phyloP scores from a whole-genome alignment of 2,113 vertebrate species.

The Syngnathus floridae region DNA sequence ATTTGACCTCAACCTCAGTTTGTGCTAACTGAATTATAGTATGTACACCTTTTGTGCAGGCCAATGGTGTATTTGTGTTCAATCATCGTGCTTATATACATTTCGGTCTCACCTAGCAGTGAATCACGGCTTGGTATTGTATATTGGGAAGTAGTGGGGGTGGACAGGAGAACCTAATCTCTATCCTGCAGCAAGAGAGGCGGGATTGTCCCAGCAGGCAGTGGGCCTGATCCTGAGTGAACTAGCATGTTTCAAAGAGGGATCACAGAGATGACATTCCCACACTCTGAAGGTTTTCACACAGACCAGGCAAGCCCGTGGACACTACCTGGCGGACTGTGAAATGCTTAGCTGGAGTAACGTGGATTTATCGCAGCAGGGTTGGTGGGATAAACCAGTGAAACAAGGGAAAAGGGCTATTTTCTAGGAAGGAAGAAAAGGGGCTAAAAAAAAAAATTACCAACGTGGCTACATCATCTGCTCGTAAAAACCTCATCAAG shows the following conservation, averaged over 20 bases:
- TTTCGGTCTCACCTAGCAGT: constrained; percentile 17
- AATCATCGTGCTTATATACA: constrained; percentile 21
- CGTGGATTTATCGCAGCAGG: constrained; percentile 38
- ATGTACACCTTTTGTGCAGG: constrained; percentile 5
- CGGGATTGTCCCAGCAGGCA: constrained; percentile 59
- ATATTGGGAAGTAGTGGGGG: constrained; percentile 11
- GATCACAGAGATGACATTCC: constrained; percentile 62
- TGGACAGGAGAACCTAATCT: constrained; percentile 51
- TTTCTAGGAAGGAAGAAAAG: constrained; percentile 3
- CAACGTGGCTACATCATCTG: constrained; percentile 28
- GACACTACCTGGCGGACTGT: constrained; percentile 44
- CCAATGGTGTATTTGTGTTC: constrained; percentile 25
- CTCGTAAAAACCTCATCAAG: constrained; percentile 38
- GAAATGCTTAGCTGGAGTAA: constrained; percentile 43
- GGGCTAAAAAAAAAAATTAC: constrained; percentile 15
- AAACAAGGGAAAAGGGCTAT: constrained; percentile 16
- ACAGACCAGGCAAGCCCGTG: constrained; percentile 33
- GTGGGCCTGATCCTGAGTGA: constrained; percentile 48
- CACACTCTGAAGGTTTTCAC: constrained; percentile 46
- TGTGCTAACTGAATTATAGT: constrained; percentile 25
- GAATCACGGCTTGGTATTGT: constrained; percentile 20
- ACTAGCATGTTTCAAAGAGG: constrained; percentile 33
- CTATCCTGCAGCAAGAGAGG: constrained; percentile 46
- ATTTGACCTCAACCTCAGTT: constrained; percentile 32
- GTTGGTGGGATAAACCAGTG: constrained; percentile 29